Evolutionary conservation across 2,113 vertebrate species (phyloP).

Genomic region (Odobenus rosmarus): DNA sequence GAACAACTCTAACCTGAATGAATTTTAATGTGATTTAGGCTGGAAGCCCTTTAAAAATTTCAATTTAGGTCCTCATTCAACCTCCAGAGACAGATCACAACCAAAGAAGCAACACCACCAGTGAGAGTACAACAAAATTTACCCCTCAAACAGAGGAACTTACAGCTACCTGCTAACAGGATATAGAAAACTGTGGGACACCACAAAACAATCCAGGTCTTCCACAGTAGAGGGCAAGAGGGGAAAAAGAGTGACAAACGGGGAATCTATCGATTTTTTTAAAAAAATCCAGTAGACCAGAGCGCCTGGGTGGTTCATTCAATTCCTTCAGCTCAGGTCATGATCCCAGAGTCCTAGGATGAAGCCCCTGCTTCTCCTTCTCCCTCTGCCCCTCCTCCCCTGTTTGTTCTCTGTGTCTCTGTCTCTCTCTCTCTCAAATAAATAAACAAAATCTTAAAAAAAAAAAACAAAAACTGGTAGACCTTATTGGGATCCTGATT

Average conservation of each 20-base stretch:
- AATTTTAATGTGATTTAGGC: not conserved
- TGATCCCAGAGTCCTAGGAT: too few species aligned
- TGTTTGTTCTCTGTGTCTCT: too few species aligned
- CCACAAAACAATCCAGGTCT: not conserved
- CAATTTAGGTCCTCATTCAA: not conserved
- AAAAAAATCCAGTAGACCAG: too few species aligned
- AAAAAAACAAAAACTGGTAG: not conserved
- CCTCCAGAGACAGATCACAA: not conserved
- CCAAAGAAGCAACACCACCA: not conserved
- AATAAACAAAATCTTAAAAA: too few species aligned
- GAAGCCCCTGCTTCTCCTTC: too few species aligned
- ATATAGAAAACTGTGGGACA: not conserved
- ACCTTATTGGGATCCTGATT: not conserved
- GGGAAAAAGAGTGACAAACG: not conserved
- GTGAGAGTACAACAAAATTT: not conserved
- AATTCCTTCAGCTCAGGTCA: too few species aligned
- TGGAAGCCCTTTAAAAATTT: not conserved
- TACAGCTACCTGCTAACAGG: too few species aligned
- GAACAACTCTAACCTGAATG: not conserved
- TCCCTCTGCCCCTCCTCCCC: too few species aligned
- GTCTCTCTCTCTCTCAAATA: too few species aligned
- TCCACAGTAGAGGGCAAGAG: not conserved
- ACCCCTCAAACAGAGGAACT: too few species aligned
- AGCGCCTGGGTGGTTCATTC: too few species aligned
- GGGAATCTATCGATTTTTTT: not conserved